Evolutionary conservation across 1,140 invertebrate genomes (phyloP).

Genomic region (Drosophila carrolli): DNA sequence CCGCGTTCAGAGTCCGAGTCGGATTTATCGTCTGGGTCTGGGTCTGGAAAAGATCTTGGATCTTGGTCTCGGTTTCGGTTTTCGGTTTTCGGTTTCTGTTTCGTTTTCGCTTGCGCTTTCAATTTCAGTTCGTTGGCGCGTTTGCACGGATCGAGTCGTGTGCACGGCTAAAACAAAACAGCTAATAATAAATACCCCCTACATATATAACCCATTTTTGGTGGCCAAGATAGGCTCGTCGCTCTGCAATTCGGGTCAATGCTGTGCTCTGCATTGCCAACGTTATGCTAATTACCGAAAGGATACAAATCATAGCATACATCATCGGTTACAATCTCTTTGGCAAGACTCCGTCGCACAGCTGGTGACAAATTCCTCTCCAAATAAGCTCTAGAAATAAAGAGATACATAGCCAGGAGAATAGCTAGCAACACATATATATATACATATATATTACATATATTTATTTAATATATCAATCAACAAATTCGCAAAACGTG

Average conservation of each 20-base stretch:
- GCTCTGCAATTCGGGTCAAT: constrained; percentile 69
- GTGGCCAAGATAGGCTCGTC: constrained; percentile 73
- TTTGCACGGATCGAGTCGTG: constrained; percentile 41
- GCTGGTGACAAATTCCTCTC: constrained; percentile 47
- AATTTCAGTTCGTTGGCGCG: constrained; percentile 44
- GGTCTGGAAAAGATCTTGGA: constrained; percentile 45
- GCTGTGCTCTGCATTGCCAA: constrained; percentile 76
- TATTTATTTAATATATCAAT: constrained; percentile 75
- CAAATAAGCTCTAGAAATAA: constrained; percentile 27
- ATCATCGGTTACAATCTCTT: constrained; percentile 84
- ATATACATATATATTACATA: constrained; percentile 64
- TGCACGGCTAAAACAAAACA: constrained; percentile 6
- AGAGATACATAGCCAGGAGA: constrained; percentile 27
- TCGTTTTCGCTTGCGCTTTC: constrained; percentile 19
- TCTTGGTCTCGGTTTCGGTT: constrained; percentile 23
- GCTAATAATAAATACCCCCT: background rate
- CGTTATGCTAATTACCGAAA: constrained; percentile 84
- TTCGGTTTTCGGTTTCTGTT: constrained; percentile 23
- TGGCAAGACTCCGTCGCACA: constrained; percentile 70
- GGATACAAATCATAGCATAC: constrained; percentile 80
- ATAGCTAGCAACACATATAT: constrained; percentile 7
- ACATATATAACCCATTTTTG: constrained; percentile 1
- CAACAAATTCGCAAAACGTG: constrained; percentile 72
- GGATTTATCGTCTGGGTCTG: constrained; percentile 49
- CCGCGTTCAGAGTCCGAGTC: constrained; percentile 63